A percentile compares a stretch with the other conserved stretches of the same genome.
These are phyloP conservation scores for Teleiodes luculella DNA, from an alignment of 2,888 invertebrate genomes.

Conservation along the genomic window DNA sequence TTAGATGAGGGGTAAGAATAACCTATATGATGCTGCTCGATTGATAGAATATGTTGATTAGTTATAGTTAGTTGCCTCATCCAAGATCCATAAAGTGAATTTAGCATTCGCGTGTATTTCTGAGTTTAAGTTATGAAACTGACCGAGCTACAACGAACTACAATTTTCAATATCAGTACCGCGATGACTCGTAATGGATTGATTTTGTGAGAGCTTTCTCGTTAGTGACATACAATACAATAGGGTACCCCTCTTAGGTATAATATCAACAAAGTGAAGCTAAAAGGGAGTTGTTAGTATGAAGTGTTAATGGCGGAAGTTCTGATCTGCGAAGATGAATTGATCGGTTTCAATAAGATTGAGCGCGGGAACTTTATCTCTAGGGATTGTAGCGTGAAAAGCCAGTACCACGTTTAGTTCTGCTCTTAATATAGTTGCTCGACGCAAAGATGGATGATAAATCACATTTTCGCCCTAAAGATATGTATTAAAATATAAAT, in stretches of 20 bases:
- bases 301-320: slow-evolving; percentile 50
- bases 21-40: too few relatives aligned
- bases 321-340: slow-evolving; percentile 52
- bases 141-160: background rate
- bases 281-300: slow-evolving; percentile 11
- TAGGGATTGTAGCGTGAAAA: slow-evolving; percentile 44
- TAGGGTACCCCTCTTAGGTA: background rate
- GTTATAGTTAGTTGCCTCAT: too few relatives aligned
- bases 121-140: background rate
- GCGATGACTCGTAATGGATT: slow-evolving; percentile 8
- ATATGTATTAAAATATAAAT: too few relatives aligned
- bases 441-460: background rate
- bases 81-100: too few relatives aligned
- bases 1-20: too few relatives aligned
- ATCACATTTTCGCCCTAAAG: background rate
- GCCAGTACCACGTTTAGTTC: slow-evolving; percentile 38
- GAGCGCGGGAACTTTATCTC: slow-evolving; percentile 59
- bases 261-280: background rate
- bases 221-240: background rate
- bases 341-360: slow-evolving; percentile 51
- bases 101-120: too few relatives aligned
- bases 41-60: too few relatives aligned
- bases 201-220: background rate
- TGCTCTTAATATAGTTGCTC: slow-evolving; percentile 51
- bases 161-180: background rate